A percentile compares a stretch with the other conserved stretches of the same genome.
phyloP scores from a whole-genome alignment of 2,888 invertebrate genomes.

The Pseudococcus longispinus region DNA sequence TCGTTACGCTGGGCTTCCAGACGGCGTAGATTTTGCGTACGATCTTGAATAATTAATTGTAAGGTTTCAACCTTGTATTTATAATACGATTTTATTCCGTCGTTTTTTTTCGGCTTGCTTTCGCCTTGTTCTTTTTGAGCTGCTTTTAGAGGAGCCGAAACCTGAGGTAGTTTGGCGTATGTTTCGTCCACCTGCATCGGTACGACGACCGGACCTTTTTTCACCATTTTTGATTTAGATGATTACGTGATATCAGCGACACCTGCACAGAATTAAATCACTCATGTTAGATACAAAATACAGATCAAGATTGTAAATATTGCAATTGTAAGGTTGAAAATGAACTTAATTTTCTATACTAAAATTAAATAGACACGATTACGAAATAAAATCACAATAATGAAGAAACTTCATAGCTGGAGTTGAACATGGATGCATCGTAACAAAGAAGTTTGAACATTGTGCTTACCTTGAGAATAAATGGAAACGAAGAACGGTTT shows the following conservation, averaged over 20 bases:
- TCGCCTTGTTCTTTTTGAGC: slow-evolving; percentile 77
- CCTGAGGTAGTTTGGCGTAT: slow-evolving; percentile 22
- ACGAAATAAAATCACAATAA: neutral
- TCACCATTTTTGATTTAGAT: slow-evolving; percentile 39
- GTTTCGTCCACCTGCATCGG: slow-evolving; percentile 52
- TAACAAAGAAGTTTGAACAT: neutral
- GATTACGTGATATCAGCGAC: neutral
- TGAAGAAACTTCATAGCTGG: neutral
- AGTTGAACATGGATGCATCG: neutral
- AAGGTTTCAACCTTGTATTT: slow-evolving; percentile 97
- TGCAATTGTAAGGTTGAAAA: neutral
- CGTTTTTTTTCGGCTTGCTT: slow-evolving; percentile 71
- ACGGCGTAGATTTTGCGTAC: slow-evolving; percentile 94
- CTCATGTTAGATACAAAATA: neutral
- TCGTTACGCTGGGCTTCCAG: slow-evolving; percentile 98
- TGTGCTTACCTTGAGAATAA: neutral
- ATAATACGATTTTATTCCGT: slow-evolving; percentile 94
- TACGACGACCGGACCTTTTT: slow-evolving; percentile 50
- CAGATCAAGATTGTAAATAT: neutral
- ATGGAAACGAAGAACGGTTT: neutral
- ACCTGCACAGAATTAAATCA: neutral
- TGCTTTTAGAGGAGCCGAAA: slow-evolving; percentile 38
- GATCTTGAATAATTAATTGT: slow-evolving; percentile 94
- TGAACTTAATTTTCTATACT: too few species aligned
- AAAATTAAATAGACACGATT: neutral